A percentile compares a stretch with the other conserved stretches of the same genome.
Evolutionary conservation across 2,888 invertebrate species (phyloP).

Genomic region (Lasioglossum zephyrum): DNA sequence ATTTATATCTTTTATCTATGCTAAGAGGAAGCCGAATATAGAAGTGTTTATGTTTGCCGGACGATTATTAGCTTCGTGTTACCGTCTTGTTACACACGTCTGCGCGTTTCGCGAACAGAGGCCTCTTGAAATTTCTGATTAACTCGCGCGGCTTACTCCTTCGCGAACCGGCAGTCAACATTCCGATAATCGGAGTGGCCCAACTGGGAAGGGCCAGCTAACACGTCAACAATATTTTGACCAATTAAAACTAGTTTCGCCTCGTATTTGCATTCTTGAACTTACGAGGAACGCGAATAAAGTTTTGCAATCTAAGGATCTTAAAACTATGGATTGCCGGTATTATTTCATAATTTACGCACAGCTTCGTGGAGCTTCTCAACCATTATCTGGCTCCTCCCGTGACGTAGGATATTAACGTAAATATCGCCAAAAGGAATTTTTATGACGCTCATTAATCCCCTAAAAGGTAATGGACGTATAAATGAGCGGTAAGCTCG

Average conservation of each 20-base stretch:
- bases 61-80: slow-evolving; percentile 20
- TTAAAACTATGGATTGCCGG: background rate
- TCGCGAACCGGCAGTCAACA: background rate
- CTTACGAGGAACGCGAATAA: background rate
- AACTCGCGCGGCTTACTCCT: background rate
- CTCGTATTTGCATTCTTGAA: background rate
- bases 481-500: background rate
- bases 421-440: background rate
- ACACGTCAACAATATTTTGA: background rate
- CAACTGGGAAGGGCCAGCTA: background rate
- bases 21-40: slow-evolving; percentile 44
- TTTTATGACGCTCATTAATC: background rate
- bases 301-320: background rate
- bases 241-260: background rate
- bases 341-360: background rate
- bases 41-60: slow-evolving; percentile 33
- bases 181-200: background rate
- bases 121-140: background rate
- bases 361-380: background rate
- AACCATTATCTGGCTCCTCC: background rate
- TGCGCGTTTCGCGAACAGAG: slow-evolving; percentile 10
- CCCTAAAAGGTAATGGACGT: background rate
- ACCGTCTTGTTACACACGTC: slow-evolving; percentile 20
- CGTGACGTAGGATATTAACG: background rate
- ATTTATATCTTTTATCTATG: slow-evolving; percentile 61